Evolutionary conservation across 2,113 vertebrate genomes (phyloP).

Genomic region (Pogona vitticeps): DNA sequence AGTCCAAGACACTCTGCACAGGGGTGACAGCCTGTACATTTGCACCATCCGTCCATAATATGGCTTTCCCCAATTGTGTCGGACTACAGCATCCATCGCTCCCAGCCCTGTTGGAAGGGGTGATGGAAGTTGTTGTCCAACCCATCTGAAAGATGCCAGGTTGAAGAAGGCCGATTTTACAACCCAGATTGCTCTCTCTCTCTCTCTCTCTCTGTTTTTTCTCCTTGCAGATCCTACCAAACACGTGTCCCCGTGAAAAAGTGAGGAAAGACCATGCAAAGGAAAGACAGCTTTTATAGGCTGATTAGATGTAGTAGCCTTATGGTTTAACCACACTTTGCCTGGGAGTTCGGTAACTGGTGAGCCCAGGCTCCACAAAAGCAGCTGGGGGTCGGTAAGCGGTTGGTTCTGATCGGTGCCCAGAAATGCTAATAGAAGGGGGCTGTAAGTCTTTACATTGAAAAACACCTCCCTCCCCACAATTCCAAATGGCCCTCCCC

Average conservation of each 20-base stretch:
- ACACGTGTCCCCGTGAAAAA: not conserved
- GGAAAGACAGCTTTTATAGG: not conserved
- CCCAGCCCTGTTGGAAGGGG: not conserved
- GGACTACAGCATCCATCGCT: not conserved
- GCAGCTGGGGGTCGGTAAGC: too few relatives aligned
- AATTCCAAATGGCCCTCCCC: not conserved
- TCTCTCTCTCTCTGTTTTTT: not conserved
- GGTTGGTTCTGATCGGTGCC: too few relatives aligned
- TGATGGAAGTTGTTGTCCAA: not conserved
- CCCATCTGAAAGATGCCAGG: not conserved
- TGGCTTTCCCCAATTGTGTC: too few relatives aligned
- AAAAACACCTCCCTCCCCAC: not conserved
- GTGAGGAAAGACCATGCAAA: not conserved
- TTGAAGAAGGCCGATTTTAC: not conserved
- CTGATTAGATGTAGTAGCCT: not conserved
- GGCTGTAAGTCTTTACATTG: not conserved
- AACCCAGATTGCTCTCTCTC: not conserved
- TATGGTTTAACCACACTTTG: not conserved
- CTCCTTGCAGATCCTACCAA: not conserved
- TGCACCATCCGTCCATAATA: not conserved
- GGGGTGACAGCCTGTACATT: not conserved
- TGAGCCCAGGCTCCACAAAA: too few relatives aligned
- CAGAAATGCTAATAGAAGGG: too few relatives aligned
- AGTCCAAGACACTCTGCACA: not conserved
- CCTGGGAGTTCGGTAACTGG: not conserved